phyloP scores from a whole-genome alignment of 1,140 invertebrate species.

The Eubasilissa regina region DNA sequence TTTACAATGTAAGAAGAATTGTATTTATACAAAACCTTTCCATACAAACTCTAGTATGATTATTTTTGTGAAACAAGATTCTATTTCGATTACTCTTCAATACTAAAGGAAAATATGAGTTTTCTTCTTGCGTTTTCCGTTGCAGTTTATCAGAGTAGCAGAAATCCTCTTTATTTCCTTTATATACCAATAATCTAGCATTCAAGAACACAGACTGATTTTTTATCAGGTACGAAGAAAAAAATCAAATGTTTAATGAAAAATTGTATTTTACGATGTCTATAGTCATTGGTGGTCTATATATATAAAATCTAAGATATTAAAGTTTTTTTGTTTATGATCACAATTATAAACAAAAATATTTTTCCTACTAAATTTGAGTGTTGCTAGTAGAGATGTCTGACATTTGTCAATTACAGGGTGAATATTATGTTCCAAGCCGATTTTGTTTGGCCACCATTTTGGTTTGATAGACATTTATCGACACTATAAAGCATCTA shows the following conservation, averaged over 20 bases:
- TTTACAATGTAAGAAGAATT: too few relatives aligned
- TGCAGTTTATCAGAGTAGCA: constrained; percentile 11
- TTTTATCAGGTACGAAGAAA: background rate
- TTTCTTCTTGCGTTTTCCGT: constrained; percentile 1
- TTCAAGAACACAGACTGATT: background rate
- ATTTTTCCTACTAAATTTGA: too few relatives aligned
- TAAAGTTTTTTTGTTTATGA: background rate
- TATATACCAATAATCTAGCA: background rate
- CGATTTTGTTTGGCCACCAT: too few relatives aligned
- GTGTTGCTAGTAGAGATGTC: too few relatives aligned
- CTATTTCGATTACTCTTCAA: constrained; percentile 54
- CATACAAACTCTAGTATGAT: constrained; percentile 25
- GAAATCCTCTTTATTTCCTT: constrained; percentile 4
- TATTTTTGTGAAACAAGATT: constrained; percentile 52
- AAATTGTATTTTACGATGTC: too few relatives aligned
- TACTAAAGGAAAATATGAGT: constrained; percentile 44
- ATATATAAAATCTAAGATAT: background rate
- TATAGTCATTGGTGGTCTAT: background rate
- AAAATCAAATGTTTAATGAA: too few relatives aligned
- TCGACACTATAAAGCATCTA: too few relatives aligned
- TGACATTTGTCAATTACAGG: too few relatives aligned
- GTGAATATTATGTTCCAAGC: too few relatives aligned
- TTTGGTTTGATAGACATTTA: too few relatives aligned
- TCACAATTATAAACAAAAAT: too few relatives aligned
- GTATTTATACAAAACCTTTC: too few relatives aligned